Evolutionary conservation across 2,888 invertebrate species (phyloP).

Genomic region (Poecilus cupreus): DNA sequence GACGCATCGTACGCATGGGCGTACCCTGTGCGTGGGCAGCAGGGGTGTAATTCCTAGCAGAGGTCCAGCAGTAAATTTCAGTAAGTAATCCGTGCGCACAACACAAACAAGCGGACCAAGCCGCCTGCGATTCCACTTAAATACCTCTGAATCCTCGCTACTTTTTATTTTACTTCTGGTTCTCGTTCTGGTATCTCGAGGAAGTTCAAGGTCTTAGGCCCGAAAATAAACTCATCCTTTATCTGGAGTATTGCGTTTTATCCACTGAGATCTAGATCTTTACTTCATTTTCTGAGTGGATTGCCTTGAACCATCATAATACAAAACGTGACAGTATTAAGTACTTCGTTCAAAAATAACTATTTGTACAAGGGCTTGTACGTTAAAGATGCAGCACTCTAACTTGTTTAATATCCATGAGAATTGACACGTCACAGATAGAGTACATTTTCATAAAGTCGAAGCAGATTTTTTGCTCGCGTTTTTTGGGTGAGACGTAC

Average conservation of each 20-base stretch:
- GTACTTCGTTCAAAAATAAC: no score
- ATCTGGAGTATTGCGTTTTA: constrained; percentile 20
- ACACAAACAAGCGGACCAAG: constrained; percentile 52
- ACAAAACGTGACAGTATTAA: neutral
- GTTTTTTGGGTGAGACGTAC: constrained; percentile 9
- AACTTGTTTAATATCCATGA: neutral
- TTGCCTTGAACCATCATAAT: neutral
- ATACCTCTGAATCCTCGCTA: constrained; percentile 44
- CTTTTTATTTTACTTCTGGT: constrained; percentile 41
- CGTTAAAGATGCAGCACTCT: no score
- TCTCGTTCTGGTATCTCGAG: constrained; percentile 3
- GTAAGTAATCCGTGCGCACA: constrained; percentile 51
- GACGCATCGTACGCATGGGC: neutral
- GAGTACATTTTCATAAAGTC: constrained; percentile 28
- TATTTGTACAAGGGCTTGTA: no score
- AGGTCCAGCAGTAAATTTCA: constrained; percentile 51
- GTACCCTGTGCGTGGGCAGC: neutral
- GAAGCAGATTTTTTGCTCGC: neutral
- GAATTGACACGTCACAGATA: constrained; percentile 31
- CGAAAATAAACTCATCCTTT: constrained; percentile 17
- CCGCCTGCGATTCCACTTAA: constrained; percentile 48
- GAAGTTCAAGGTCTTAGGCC: constrained; percentile 40
- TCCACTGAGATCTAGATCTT: constrained; percentile 20
- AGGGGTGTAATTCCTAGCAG: constrained; percentile 5
- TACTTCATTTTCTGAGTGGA: constrained; percentile 19